Base-by-base conservation (phyloP, 2,797 vertebrate genomes). In the Chanos chanos region DNA sequence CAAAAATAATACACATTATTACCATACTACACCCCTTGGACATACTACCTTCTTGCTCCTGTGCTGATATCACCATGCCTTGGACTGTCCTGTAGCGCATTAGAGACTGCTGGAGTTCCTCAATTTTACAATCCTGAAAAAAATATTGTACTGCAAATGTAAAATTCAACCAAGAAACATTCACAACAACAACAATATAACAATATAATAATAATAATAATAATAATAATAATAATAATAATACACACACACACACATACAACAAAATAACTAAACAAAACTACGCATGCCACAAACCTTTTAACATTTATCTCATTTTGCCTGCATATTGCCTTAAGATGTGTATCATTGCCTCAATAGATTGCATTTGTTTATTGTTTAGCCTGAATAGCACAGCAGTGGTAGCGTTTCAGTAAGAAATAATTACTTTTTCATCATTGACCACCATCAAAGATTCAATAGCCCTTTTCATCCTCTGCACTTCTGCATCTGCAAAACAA, bases 371-470 rank as follows among this genome's bases (percentile, higher is more conserved):
- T n/a, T n/a, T n/a, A n/a, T n/a, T 18, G 24, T 33, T 21, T 21
- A 15, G 16, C 43, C 31, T 19, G 33, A 36, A 16, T 5, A 5
- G 7, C 13, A 12, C 12, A 10, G 3, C 28, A 34, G 45, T 28
- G 30, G 8, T 0, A n/a, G 30, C 27, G 2, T 21, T 13, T 4
- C 28, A 9, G 27, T 28, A 19, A 2, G n/a, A 43, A 8, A 25
- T 31, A 41, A 1, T 25, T 87, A 99, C 96, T 94, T 99, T 99
- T 66, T 94, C 91, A 73, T 94, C 87, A 61, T 96, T 98, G 52
- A 89, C 86, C 6, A 87, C 89, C 81, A 90, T 92, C 69, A 98
- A 77, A 5, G 89, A 91, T 71, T 95, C 92, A 70, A 97, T 66
- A 0, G 87, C 86, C 70, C 78, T 90, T 84, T 93, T 98, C 92